phyloP scores from a whole-genome alignment of 30 jellyfish, hydroid and myxozoan genomes.

The Hydra vulgaris region DNA sequence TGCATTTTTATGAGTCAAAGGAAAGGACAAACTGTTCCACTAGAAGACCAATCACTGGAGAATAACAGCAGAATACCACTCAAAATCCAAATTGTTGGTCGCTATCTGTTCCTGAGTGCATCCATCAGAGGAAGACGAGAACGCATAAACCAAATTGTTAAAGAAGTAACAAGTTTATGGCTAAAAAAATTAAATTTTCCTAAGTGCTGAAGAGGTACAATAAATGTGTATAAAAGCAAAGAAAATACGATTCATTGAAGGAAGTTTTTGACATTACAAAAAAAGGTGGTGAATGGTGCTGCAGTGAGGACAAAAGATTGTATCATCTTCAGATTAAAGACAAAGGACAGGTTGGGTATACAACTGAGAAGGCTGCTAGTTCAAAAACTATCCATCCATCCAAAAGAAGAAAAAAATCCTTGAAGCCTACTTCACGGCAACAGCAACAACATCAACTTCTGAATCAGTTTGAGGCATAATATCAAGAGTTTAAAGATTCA shows the following conservation, averaged over 20 bases:
- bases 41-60: neutral
- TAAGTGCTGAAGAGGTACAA: neutral
- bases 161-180: neutral
- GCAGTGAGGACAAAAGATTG: neutral
- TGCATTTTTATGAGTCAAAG: neutral
- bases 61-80: neutral
- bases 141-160: too few relatives aligned
- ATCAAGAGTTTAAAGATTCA: neutral
- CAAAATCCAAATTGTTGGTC: neutral
- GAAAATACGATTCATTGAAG: neutral
- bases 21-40: neutral
- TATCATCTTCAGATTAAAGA: neutral
- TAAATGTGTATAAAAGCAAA: neutral
- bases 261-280: neutral
- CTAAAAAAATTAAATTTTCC: neutral
- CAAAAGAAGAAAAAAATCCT: neutral
- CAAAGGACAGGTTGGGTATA: neutral
- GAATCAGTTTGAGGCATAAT: neutral
- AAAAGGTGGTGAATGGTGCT: neutral
- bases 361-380: neutral
- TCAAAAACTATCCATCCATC: too few relatives aligned
- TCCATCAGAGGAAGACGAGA: neutral
- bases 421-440: neutral
- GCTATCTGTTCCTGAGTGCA: neutral
- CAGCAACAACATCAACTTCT: neutral